A percentile compares a stretch with the other conserved stretches of the same genome.
Conservation (phyloP, 2,113 vertebrate genomes). For the Cettia cetti region DNA sequence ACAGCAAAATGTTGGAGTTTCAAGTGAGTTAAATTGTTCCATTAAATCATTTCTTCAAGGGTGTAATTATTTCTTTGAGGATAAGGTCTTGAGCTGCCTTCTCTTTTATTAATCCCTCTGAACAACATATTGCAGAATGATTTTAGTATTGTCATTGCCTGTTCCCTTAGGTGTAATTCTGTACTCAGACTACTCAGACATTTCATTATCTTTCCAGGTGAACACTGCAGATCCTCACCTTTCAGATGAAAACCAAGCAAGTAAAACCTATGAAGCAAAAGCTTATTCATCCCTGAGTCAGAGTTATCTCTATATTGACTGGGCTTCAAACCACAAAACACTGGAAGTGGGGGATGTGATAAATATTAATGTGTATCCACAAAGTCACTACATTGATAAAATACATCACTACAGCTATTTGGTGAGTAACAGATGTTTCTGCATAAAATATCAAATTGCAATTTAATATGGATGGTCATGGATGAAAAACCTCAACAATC, state of each 20-base stretch:
- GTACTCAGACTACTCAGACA: background rate
- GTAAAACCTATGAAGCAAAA: conserved; percentile 64
- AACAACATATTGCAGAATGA: background rate
- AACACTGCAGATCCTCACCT: conserved; percentile 73
- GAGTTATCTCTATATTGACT: conserved; percentile 89
- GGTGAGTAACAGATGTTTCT: conserved; percentile 70
- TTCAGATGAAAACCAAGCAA: conserved; percentile 76
- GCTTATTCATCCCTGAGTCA: conserved; percentile 82
- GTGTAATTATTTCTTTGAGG: background rate
- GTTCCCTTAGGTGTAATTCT: background rate
- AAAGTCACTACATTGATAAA: conserved; percentile 71
- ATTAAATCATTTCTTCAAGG: background rate
- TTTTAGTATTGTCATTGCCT: background rate
- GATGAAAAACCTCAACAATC: background rate
- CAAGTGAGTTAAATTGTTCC: conserved; percentile 68
- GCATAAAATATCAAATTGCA: background rate
- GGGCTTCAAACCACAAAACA: conserved; percentile 60
- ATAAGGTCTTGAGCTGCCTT: background rate
- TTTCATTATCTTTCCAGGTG: conserved; percentile 70
- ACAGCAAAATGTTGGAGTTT: conserved; percentile 64
- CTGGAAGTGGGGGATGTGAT: conserved; percentile 71
- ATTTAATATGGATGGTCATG: background rate
- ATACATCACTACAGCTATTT: conserved; percentile 84
- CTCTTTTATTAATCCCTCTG: background rate
- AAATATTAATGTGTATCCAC: conserved; percentile 75